Evolutionary conservation across 2,888 invertebrate genomes (phyloP), one percentile per base, ranked within the genome.

Genomic region (Charanyca ferruginea): DNA sequence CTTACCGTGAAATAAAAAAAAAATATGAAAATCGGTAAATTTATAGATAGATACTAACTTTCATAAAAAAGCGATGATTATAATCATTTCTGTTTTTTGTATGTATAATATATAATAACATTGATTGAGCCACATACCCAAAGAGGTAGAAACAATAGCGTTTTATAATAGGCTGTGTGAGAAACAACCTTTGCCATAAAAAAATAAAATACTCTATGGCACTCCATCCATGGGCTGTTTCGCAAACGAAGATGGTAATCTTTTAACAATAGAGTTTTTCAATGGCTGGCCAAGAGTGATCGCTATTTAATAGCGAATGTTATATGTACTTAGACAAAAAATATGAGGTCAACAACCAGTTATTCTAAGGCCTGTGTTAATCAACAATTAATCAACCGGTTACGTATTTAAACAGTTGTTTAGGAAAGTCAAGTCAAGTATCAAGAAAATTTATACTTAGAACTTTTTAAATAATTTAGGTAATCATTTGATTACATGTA

Each of bases 221-320:
- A 70, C 58, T 52, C 58, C 41, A 47, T 64, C n/a, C n/a, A n/a
- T n/a, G n/a, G 49, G 20, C 41, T 61, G 23, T 72, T 70, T 76
- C 53, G 78, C 59, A 76, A 78, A 76, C 67, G 38, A 13, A 66
- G 73, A 78, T 79, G 44, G 49, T 63, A 73, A 63, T 71, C 70
- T 69, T 47, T 16, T 65, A 73, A 81, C 75, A 77, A 79, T 73
- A 64, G 65, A 38, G 47, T 52, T 77, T 63, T 77, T 73, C 58
- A 77, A 79, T 73, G 58, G 49, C 54, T 16, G 48, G 44, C 48
- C 47, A 72, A 72, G 71, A 73, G 60, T 69, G 80, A 78, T 83
- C 63, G 75, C 67, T 68, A 57, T 81, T 74, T 79, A 72, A 83
- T 80, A 66, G 77, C 35, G 49, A 66, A 65, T 66, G 63, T 59